Evolutionary conservation across 2,888 invertebrate species (phyloP).

Genomic region (Sarcophaga rosellei): DNA sequence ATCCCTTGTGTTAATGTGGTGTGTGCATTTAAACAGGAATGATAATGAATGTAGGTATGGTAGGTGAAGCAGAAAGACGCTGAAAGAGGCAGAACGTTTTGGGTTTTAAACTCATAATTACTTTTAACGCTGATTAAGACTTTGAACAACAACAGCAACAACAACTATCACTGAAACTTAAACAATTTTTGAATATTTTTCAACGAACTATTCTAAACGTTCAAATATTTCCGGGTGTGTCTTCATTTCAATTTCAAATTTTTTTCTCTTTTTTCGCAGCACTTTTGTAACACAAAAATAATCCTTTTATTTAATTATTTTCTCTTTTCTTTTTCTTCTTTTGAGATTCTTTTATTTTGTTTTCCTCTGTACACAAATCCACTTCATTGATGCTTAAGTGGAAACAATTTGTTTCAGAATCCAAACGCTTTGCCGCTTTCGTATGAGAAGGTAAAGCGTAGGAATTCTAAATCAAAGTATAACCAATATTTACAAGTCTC

Average conservation of each 20-base stretch:
- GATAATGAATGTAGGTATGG: conserved; percentile 36
- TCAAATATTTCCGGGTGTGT: conserved; percentile 13
- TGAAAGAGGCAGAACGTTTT: conserved; percentile 3
- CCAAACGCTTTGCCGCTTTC: conserved; percentile 94
- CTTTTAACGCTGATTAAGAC: conserved; percentile 57
- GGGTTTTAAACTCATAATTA: conserved; percentile 49
- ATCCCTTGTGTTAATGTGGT: neutral
- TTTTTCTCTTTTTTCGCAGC: neutral
- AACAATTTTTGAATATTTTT: conserved; percentile 22
- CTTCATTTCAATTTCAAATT: neutral
- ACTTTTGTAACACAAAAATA: neutral
- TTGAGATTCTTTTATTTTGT: conserved; percentile 11
- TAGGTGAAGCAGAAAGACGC: neutral
- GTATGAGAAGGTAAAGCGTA: conserved; percentile 93
- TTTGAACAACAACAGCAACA: neutral
- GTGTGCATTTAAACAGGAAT: conserved; percentile 20
- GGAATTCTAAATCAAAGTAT: conserved; percentile 94
- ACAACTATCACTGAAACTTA: conserved; percentile 1
- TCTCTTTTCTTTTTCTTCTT: neutral
- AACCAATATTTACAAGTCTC: conserved; percentile 46
- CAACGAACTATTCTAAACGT: neutral
- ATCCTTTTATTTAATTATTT: neutral
- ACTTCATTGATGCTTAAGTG: conserved; percentile 72
- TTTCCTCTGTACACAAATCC: conserved; percentile 1
- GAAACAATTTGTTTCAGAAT: conserved; percentile 91